Evolutionary conservation across 2,113 vertebrate species (phyloP), one percentile per base, ranked within the genome.

Genomic region (Manacus vitellinus): DNA sequence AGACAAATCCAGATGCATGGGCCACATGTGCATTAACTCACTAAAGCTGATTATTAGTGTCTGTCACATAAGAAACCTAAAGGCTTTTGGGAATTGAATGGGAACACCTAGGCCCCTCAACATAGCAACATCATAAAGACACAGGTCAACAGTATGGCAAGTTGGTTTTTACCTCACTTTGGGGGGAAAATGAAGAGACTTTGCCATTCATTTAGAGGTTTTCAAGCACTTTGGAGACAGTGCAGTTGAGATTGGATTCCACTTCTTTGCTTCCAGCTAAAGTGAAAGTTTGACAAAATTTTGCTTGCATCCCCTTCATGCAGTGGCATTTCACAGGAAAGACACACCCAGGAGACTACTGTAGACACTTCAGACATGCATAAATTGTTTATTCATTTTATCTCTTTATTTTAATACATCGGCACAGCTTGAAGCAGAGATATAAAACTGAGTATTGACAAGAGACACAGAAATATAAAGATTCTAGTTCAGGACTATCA

Each of bases 401-500:
- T 43, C 31, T 79, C 21, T 85, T 90, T 58, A 80, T 90, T 72
- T 89, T 81, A 87, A 81, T 94, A 62, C 56, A n/a, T 49, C 63
- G 55, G 74, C 87, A 70, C 35, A 56, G 76, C 46, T 84, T 67
- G 93, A 74, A 92, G 46, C 25, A 77, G 13, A 33, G 81, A 44
- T 88, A 55, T 46, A 68, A 88, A 93, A 88, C 66, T 56, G 46
- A 78, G 35, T 96, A 80, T 97, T 96, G 94, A 97, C 92, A 63
- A 70, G 85, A 92, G 94, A 71, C 67, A 87, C 70, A 85, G 88
- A 94, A 92, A 94, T 84, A 95, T 79, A 95, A 90, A 86, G 62
- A 85, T 90, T 94, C 88, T 75, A 61, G 87, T 97, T 97, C 87
- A 96, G 88, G 93, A 92, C 93, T 95, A 86, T 97, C 68, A 89